Evolutionary conservation across 1,140 invertebrate species (phyloP).

Genomic region (Brachionus plicatilis): DNA sequence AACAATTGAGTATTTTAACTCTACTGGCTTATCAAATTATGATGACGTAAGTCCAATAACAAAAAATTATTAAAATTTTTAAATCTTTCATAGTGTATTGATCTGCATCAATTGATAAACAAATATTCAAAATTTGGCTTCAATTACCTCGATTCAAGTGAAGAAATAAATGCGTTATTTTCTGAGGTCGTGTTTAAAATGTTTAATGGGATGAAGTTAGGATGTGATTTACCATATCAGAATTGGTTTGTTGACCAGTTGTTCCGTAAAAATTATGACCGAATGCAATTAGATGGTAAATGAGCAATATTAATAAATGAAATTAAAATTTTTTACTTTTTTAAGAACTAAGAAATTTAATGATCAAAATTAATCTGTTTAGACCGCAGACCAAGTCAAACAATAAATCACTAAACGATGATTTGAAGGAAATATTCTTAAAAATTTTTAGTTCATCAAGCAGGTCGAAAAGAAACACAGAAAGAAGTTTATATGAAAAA

Average conservation of each 20-base stretch:
- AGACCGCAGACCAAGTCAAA: background rate
- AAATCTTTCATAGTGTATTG: conserved; percentile 2
- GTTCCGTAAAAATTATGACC: background rate
- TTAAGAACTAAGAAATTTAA: conserved; percentile 5
- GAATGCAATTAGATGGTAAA: background rate
- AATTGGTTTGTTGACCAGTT: conserved; percentile 36
- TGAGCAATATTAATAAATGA: background rate
- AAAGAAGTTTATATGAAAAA: background rate
- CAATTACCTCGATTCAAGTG: background rate
- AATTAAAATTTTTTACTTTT: background rate
- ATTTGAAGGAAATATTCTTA: background rate
- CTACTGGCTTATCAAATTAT: background rate
- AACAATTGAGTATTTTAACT: background rate
- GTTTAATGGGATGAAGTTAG: conserved; percentile 23
- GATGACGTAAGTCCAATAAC: background rate
- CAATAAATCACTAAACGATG: background rate
- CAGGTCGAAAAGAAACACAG: background rate
- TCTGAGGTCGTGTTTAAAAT: conserved; percentile 12
- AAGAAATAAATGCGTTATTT: conserved; percentile 2
- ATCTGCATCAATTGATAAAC: background rate
- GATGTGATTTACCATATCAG: conserved; percentile 26
- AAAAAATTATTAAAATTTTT: background rate
- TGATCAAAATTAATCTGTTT: background rate
- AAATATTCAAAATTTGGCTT: background rate
- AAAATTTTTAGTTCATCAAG: background rate